A percentile compares a stretch with the other conserved stretches of the same genome.
Conservation (phyloP, 2,888 invertebrate species). For the Hyposoter didymator region DNA sequence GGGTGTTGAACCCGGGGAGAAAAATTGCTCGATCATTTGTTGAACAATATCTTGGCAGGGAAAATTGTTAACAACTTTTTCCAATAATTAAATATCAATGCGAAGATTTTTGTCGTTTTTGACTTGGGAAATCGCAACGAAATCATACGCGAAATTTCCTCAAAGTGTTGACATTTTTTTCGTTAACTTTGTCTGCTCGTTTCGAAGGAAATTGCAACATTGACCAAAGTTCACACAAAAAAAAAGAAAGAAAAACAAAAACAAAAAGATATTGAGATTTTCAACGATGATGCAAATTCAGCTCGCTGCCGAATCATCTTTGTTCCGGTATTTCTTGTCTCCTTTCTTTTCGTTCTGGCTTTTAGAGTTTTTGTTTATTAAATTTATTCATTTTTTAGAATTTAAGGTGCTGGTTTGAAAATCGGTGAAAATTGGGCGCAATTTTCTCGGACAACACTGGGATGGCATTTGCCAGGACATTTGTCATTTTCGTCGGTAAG, state of each 20-base stretch:
- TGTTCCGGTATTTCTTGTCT: neutral
- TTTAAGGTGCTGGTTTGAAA: conserved; percentile 71
- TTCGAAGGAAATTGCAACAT: neutral
- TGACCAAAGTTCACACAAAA: neutral
- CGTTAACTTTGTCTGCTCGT: neutral
- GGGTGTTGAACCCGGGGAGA: neutral
- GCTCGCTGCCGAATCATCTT: neutral
- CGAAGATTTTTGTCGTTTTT: too few species aligned
- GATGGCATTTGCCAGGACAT: conserved; percentile 67
- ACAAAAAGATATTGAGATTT: neutral
- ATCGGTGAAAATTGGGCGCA: conserved; percentile 70
- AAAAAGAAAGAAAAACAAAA: neutral
- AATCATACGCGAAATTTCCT: neutral
- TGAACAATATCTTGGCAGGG: neutral
- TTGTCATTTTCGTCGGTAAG: conserved; percentile 69
- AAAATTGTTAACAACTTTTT: neutral
- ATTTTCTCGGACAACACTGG: conserved; percentile 66
- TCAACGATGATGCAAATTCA: neutral
- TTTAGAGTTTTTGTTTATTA: neutral
- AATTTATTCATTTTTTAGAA: neutral
- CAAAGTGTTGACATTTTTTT: neutral
- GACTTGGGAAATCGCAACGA: neutral
- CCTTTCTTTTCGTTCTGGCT: conserved; percentile 7
- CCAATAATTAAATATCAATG: neutral
- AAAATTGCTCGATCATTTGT: neutral